These are phyloP conservation scores for Fratercula arctica DNA, from an alignment of 2,797 vertebrate genomes.

Conservation along the genomic window DNA sequence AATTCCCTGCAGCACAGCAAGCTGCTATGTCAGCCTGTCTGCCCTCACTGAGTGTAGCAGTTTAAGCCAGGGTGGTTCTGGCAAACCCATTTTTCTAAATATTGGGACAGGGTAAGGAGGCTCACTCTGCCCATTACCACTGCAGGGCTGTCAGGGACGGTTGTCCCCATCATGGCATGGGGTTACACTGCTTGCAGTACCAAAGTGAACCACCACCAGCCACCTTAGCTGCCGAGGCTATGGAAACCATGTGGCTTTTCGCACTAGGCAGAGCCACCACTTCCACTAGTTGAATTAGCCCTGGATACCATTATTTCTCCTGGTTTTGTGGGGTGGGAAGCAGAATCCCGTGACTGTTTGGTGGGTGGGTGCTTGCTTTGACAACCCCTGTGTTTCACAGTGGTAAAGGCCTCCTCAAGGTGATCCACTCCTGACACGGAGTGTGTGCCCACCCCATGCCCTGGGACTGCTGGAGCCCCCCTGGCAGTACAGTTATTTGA, in stretches of 20 bases:
- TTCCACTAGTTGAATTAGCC: not conserved
- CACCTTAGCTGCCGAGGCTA: not conserved
- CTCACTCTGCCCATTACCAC: fast-evolving
- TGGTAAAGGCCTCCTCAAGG: not conserved
- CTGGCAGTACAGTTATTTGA: constrained; percentile 74
- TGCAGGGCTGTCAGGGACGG: not conserved
- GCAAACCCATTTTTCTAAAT: not conserved
- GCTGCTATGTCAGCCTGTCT: fast-evolving
- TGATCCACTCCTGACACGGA: not conserved
- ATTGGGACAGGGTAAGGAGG: not conserved
- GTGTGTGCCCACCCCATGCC: not conserved
- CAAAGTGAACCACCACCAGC: not conserved
- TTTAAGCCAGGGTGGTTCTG: not conserved
- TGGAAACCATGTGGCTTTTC: not conserved
- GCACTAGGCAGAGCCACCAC: not conserved
- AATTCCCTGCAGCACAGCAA: not conserved
- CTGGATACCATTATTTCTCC: not conserved
- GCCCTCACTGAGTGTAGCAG: not conserved
- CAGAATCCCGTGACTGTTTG: not conserved
- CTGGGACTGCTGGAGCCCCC: not conserved
- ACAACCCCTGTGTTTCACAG: not conserved
- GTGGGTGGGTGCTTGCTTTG: not conserved
- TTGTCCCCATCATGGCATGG: not conserved
- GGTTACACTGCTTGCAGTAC: not conserved
- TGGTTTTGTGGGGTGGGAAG: not conserved